phyloP scores from a whole-genome alignment of 2,888 invertebrate genomes.

The Tridacna gigas region DNA sequence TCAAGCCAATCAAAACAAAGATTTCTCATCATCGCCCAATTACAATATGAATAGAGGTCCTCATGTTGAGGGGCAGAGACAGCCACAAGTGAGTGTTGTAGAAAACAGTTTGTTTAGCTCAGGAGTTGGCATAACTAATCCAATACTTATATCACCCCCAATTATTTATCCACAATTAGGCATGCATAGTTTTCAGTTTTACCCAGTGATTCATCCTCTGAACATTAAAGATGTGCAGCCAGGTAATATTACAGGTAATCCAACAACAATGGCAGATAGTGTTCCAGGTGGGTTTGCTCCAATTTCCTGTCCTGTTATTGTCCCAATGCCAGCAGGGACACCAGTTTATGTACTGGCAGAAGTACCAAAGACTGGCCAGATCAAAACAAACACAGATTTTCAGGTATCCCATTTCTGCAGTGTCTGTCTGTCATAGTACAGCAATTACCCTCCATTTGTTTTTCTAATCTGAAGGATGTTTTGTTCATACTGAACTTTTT shows the following conservation, averaged over 20 bases:
- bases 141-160: constrained; percentile 5
- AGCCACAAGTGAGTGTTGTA: constrained; percentile 22
- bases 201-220: not conserved
- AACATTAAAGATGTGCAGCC: not conserved
- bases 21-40: constrained; percentile 33
- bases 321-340: not conserved
- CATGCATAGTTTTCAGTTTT: constrained; percentile 4
- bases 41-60: constrained; percentile 13
- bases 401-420: not conserved
- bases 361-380: not conserved
- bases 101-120: constrained; percentile 12
- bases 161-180: not conserved
- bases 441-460: no score
- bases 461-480: no score
- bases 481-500: no score
- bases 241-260: not conserved
- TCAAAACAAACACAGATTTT: not conserved
- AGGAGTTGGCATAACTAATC: constrained; percentile 25
- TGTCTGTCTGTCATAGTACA: not conserved
- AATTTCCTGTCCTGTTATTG: not conserved
- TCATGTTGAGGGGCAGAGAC: constrained; percentile 24
- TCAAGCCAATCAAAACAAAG: constrained; percentile 40
- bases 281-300: not conserved
- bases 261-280: not conserved
- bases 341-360: constrained; percentile 8